Evolutionary conservation across 2,888 invertebrate genomes (phyloP), one percentile per base, ranked within the genome.

Genomic region (Apoda limacodes): DNA sequence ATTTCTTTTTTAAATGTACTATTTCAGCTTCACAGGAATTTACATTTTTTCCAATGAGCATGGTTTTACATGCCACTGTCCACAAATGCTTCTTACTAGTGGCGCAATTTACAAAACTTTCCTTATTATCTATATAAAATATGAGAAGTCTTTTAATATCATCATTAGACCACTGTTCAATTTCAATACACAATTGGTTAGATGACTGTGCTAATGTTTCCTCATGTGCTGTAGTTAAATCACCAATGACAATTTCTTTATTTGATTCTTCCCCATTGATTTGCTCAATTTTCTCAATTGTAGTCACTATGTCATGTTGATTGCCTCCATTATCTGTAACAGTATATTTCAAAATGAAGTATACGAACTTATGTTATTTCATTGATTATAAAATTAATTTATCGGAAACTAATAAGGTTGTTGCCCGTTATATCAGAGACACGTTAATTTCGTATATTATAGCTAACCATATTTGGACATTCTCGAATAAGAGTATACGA

Each of bases 101-200:
- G 3, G 50, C 39, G 0, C 65, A 66, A 6, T 49, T 58, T 3
- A 59, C 39, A 27, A 78, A 76, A 3, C 60, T 55, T n/a, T 61
- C 53, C 50, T 74, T 76, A 23, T 78, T 80, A 34, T 80, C 80
- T 32, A 57, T 55, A 32, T 65, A 78, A 43, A 80, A 78, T 17
- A 63, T 48, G n/a, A 80, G 47, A 0, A 80, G 56, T 14, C 63
- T 52, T 34, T 60, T 61, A 2, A 51, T 55, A 23, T 76, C 72
- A 4, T 69, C 66, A 5, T 66, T 63, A 1, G 52, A 37, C 80
- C 80, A 80, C 25, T 41, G 40, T 10, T 57, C 55, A 29, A 42
- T 45, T n/a, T 32, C 28, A 19, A n/a, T n/a, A n/a, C n/a, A n/a
- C n/a, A 43, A 35, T 15, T 43, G 35, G 12, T 44, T 42, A 2